A percentile compares a stretch with the other conserved stretches of the same genome.
These are phyloP conservation scores for Gymnodraco acuticeps DNA, from an alignment of 2,797 vertebrate genomes.

Conservation along the genomic window DNA sequence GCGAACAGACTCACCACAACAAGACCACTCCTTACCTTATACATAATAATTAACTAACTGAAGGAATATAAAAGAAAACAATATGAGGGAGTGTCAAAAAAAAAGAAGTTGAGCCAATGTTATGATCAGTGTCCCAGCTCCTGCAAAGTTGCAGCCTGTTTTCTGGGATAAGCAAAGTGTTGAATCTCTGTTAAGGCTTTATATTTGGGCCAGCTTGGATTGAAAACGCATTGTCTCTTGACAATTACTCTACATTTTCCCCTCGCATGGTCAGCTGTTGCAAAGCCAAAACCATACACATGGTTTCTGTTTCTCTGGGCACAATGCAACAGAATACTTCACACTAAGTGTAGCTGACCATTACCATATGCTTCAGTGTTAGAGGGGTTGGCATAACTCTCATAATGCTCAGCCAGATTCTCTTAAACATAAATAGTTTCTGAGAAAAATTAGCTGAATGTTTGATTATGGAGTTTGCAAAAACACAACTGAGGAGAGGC, in stretches of 20 bases:
- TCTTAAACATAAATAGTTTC: conserved; percentile 24
- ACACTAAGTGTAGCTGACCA: conserved; percentile 67
- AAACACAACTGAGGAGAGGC: neutral
- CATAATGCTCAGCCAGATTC: conserved; percentile 48
- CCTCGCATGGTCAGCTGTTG: conserved; percentile 52
- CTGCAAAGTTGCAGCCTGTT: conserved; percentile 23
- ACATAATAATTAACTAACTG: conserved; percentile 25
- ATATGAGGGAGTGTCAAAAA: neutral
- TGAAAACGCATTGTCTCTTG: conserved; percentile 62
- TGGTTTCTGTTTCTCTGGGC: conserved; percentile 46
- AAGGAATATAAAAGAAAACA: neutral
- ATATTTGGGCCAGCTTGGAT: conserved; percentile 57
- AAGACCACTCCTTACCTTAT: conserved; percentile 19
- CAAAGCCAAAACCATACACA: conserved; percentile 42
- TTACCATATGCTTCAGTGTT: conserved; percentile 70
- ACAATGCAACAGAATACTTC: conserved; percentile 57
- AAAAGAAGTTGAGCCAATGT: conserved; percentile 1
- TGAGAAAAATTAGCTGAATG: conserved; percentile 7
- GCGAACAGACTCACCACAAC: conserved; percentile 22
- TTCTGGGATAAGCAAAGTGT: conserved; percentile 45
- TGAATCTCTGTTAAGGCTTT: conserved; percentile 39
- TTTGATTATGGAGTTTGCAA: conserved; percentile 27
- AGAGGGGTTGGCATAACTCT: conserved; percentile 54
- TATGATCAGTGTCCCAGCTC: conserved; percentile 7
- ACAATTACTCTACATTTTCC: conserved; percentile 43